Conservation (phyloP, 2,113 vertebrate genomes). For the Galemys pyrenaicus region DNA sequence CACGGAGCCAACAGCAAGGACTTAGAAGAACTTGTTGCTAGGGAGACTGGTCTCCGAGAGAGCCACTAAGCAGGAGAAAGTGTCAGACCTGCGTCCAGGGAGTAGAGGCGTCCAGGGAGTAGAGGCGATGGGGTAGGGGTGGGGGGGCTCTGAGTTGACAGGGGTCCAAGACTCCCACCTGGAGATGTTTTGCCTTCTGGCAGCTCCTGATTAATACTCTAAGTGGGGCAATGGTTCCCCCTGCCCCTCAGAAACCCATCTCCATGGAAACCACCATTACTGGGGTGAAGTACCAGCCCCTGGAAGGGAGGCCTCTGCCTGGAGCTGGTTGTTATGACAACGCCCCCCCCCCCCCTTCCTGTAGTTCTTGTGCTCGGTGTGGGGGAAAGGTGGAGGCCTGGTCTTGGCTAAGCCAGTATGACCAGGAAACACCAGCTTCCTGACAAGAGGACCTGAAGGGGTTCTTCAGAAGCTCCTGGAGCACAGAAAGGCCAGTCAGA, state of each 20-base stretch:
- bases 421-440: slow-evolving; percentile 60
- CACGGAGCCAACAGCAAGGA: slow-evolving; percentile 59
- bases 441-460: neutral
- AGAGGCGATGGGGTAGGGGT: slow-evolving; percentile 50
- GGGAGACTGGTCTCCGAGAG: slow-evolving; percentile 72
- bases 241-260: slow-evolving; percentile 71
- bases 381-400: slow-evolving; percentile 41
- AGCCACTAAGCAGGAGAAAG: slow-evolving; percentile 53
- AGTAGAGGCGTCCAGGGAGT: slow-evolving; percentile 57
- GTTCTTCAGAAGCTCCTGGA: slow-evolving; percentile 5
- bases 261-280: slow-evolving; percentile 79
- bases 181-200: slow-evolving; percentile 63
- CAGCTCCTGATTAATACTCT: slow-evolving; percentile 60
- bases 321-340: slow-evolving; percentile 80
- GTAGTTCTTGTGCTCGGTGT: slow-evolving; percentile 68
- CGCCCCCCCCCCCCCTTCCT: slow-evolving; percentile 49
- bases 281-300: slow-evolving; percentile 78
- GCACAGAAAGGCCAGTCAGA: neutral
- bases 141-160: slow-evolving; percentile 4
- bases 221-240: slow-evolving; percentile 62
- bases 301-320: slow-evolving; percentile 78
- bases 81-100: neutral
- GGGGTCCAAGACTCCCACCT: slow-evolving; percentile 52
- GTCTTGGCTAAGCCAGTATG: slow-evolving; percentile 43
- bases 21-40: slow-evolving; percentile 77